Conservation (phyloP, 1,140 invertebrate species). For the Adelges cooleyi region DNA sequence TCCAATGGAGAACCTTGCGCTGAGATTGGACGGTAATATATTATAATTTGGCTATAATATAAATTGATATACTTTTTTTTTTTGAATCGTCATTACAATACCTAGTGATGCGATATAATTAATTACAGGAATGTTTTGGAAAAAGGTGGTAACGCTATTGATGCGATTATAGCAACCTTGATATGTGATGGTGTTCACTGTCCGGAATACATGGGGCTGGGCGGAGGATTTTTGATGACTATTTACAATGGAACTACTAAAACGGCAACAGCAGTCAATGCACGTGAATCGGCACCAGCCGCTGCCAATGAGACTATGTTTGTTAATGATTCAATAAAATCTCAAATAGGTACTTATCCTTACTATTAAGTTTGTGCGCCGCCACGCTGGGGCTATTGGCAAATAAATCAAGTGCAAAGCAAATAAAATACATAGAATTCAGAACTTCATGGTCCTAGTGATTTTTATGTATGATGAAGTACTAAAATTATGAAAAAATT, state of each 20-base stretch:
- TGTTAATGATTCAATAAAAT: constrained; percentile 40
- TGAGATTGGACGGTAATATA: constrained; percentile 37
- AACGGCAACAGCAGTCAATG: constrained; percentile 45
- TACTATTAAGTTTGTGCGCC: too few species aligned
- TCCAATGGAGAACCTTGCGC: constrained; percentile 37
- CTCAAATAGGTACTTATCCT: constrained; percentile 42
- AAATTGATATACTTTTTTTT: too few species aligned
- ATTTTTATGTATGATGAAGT: too few species aligned
- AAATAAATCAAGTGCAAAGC: too few species aligned
- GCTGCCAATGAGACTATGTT: constrained; percentile 51
- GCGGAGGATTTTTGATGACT: constrained; percentile 70
- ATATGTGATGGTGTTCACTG: constrained; percentile 74
- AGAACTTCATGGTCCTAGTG: too few species aligned
- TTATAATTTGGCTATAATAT: background rate
- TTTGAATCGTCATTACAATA: too few species aligned
- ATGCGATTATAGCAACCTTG: constrained; percentile 65
- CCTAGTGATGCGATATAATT: too few species aligned
- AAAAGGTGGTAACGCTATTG: constrained; percentile 63
- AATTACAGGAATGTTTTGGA: constrained; percentile 46
- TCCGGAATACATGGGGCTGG: constrained; percentile 66
- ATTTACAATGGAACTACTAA: constrained; percentile 51
- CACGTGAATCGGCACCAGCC: constrained; percentile 56
- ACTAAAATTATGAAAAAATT: too few species aligned
- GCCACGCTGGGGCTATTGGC: too few species aligned
- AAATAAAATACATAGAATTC: too few species aligned